A percentile compares a stretch with the other conserved stretches of the same genome.
These are phyloP conservation scores for Plemyria rubiginata DNA, from an alignment of 2,888 invertebrate genomes.

Conservation along the genomic window DNA sequence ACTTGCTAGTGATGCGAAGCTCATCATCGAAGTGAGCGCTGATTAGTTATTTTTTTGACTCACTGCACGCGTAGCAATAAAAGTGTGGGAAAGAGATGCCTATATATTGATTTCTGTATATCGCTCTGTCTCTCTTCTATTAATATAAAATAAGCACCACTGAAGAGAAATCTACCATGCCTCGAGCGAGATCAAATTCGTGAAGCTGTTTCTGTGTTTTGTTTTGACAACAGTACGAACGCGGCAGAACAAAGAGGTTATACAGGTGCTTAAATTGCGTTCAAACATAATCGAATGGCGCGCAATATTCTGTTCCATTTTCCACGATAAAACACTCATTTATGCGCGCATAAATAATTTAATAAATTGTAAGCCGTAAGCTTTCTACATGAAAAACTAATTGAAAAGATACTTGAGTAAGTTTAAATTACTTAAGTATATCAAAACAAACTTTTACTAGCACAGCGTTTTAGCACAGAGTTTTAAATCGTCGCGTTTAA, in stretches of 20 bases:
- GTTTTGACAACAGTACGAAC: slow-evolving; percentile 48
- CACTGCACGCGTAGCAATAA: too few relatives aligned
- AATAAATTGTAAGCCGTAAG: slow-evolving; percentile 24
- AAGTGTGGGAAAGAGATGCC: too few relatives aligned
- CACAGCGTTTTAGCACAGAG: too few relatives aligned
- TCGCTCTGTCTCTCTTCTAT: too few relatives aligned
- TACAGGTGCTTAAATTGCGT: slow-evolving; percentile 75
- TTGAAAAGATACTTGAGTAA: neutral
- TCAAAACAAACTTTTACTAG: neutral
- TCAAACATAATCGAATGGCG: slow-evolving; percentile 69
- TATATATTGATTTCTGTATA: too few relatives aligned
- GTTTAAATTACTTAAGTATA: neutral
- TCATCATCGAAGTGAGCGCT: too few relatives aligned
- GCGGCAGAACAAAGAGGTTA: slow-evolving; percentile 65
- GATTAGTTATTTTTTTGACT: too few relatives aligned
- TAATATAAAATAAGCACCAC: too few relatives aligned
- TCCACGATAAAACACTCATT: slow-evolving; percentile 47
- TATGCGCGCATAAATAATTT: slow-evolving; percentile 31
- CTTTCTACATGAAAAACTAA: slow-evolving; percentile 16
- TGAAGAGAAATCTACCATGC: too few relatives aligned
- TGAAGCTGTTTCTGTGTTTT: neutral
- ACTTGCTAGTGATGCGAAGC: too few relatives aligned
- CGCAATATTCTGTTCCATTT: slow-evolving; percentile 46
- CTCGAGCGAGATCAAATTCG: too few relatives aligned
- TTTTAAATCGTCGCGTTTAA: too few relatives aligned